These are phyloP conservation scores for Pedionomus torquatus DNA, from an alignment of 2,113 vertebrate genomes.

Conservation along the genomic window DNA sequence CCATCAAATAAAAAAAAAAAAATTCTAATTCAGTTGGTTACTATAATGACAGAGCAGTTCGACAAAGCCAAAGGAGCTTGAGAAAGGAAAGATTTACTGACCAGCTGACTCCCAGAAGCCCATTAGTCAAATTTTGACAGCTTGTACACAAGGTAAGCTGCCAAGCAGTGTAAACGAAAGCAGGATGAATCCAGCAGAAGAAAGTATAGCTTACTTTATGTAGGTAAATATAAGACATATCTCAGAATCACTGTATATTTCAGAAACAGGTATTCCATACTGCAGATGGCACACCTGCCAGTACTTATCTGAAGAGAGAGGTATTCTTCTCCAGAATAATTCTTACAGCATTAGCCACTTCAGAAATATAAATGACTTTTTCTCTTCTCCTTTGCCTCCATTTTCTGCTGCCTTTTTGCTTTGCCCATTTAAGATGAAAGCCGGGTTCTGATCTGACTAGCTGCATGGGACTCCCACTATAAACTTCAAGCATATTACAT, in stretches of 20 bases:
- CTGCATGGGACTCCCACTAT: conserved; percentile 8
- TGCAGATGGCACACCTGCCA: conserved; percentile 54
- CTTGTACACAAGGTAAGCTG: conserved; percentile 33
- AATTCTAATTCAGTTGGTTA: conserved; percentile 11
- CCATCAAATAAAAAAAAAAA: conserved; percentile 14
- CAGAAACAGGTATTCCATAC: conserved; percentile 54
- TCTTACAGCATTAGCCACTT: conserved; percentile 58
- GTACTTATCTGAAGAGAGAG: conserved; percentile 57
- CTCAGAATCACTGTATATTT: conserved; percentile 36
- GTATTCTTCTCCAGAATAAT: conserved; percentile 51
- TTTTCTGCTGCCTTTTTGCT: conserved; percentile 59
- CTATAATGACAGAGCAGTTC: conserved; percentile 59
- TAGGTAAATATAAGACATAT: conserved; percentile 57
- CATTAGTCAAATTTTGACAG: conserved; percentile 54
- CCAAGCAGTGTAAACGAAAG: conserved; percentile 49
- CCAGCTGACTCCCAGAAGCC: conserved; percentile 44
- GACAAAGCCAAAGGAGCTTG: conserved; percentile 25
- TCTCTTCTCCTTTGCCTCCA: conserved; percentile 42
- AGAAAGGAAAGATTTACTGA: conserved; percentile 62
- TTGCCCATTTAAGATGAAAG: conserved; percentile 61
- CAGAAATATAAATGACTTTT: conserved; percentile 57
- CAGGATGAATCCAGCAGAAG: conserved; percentile 42
- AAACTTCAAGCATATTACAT: conserved; percentile 49
- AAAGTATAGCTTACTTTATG: conserved; percentile 5
- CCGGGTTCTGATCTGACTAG: conserved; percentile 20